Evolutionary conservation across 92 coral and sea anemone genomes (phyloP).

Genomic region (Blastomussa wellsi): DNA sequence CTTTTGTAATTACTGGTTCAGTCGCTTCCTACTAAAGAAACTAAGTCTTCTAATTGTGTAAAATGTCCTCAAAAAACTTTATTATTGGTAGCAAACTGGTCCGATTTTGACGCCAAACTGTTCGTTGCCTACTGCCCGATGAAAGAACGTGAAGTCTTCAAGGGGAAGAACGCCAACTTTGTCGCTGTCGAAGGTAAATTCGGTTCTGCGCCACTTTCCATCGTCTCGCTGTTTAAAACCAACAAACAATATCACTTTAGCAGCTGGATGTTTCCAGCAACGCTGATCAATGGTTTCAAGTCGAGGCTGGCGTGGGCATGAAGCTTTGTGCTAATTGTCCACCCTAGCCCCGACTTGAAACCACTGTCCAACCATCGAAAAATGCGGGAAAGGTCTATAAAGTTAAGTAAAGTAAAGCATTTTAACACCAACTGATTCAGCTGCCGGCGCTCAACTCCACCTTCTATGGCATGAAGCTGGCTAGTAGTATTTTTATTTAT

Average conservation of each 20-base stretch:
- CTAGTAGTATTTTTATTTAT: too few species aligned
- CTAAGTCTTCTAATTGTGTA: background rate
- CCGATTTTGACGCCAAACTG: conserved; percentile 86
- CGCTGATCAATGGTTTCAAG: too few species aligned
- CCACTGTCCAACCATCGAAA: too few species aligned
- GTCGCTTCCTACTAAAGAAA: conserved; percentile 4
- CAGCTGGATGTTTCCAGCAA: background rate
- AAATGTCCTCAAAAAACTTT: background rate
- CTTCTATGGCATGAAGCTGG: too few species aligned
- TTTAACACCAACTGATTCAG: too few species aligned
- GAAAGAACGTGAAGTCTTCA: conserved; percentile 76
- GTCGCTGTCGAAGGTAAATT: conserved; percentile 60
- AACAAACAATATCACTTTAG: background rate
- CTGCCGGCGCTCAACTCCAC: too few species aligned
- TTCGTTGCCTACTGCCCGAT: conserved; percentile 70
- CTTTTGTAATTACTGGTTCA: background rate
- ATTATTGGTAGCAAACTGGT: conserved; percentile 77
- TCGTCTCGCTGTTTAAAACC: conserved; percentile 66
- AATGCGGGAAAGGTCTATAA: too few species aligned
- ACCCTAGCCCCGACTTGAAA: too few species aligned
- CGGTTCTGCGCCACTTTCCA: conserved; percentile 87
- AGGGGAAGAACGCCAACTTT: conserved; percentile 74
- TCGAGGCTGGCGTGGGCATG: too few species aligned
- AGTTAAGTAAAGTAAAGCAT: too few species aligned
- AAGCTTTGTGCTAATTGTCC: too few species aligned